Base-by-base conservation (phyloP, 2,113 vertebrate species). In the Pteronura brasiliensis region DNA sequence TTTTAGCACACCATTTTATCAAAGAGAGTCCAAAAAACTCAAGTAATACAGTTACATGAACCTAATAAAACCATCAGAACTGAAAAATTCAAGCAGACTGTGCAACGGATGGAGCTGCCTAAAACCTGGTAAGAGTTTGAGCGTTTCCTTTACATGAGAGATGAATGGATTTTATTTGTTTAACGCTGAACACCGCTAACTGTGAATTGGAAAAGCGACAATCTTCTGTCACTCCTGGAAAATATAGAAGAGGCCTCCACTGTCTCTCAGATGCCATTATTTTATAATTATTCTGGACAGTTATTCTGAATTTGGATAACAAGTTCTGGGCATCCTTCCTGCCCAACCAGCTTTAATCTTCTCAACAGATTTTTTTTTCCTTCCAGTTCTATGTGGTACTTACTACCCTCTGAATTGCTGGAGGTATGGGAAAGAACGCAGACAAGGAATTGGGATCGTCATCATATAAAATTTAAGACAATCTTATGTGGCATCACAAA, bases 401-500 rank as follows among this genome's bases (percentile, higher is more conserved):
- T 9, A 13, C 44, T 72, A 65, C 15, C 10, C 80, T 94, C 39
- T 63, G 39, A 61, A 34, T 47, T 23, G 6, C 59, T 79, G 11
- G 29, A 55, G 52, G 55, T 82, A 55, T 52, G 63, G 42, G 14
- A 61, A 86, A 80, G 11, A 27, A 79, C 17, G 20, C 36, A 89
- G 18, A 49, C 5, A 47, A 39, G n/a, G 27, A 21, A 67, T 67
- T 67, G 31, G 31, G 63, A 34, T 67, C 31, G 12, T 65, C 63
- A 29, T 86, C 81, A 44, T 77, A 80, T 42, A 25, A 85, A 76
- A 93, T 69, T 95, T 69, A 93, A 79, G 82, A 72, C 15, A 55
- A 84, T 87, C 82, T 96, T 90, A 79, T 63, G 59, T 84, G 55
- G 87, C 93, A 76, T 61, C 65, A 88, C 15, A 61, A 93, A 76